A percentile compares a stretch with the other conserved stretches of the same genome.
Conservation (phyloP, 2,113 vertebrate genomes). For the Ptilorrhoa leucosticta region DNA sequence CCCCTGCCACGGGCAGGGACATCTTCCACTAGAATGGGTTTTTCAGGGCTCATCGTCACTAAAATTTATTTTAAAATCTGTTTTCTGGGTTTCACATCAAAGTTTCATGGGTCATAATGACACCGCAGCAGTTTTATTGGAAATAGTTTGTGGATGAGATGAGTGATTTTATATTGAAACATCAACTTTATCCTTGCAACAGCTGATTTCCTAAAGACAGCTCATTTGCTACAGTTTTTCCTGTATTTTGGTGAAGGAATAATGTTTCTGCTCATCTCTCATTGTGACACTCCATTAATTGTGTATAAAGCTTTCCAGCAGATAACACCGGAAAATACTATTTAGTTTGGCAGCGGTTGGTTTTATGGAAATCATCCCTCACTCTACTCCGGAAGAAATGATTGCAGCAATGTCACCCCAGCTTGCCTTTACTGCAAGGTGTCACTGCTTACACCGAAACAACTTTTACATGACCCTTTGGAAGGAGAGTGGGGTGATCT, state of each 20-base stretch:
- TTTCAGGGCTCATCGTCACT: not conserved
- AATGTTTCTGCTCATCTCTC: not conserved
- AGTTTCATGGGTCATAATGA: not conserved
- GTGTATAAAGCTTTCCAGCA: not conserved
- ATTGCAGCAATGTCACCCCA: not conserved
- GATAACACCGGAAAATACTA: not conserved
- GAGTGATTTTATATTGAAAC: not conserved
- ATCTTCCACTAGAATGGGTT: not conserved
- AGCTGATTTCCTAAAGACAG: not conserved
- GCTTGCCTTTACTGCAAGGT: not conserved
- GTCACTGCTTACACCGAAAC: not conserved
- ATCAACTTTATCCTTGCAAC: not conserved
- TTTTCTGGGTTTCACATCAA: not conserved
- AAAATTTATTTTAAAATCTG: not conserved
- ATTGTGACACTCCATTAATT: not conserved
- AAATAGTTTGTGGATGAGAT: not conserved
- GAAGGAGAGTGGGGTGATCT: not conserved
- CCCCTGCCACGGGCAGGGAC: not conserved
- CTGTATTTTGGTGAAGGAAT: not conserved
- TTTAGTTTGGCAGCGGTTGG: not conserved
- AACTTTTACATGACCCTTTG: not conserved
- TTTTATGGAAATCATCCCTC: not conserved
- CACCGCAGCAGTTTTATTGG: accelerated
- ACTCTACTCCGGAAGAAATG: not conserved
- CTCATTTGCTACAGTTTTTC: not conserved